Conservation (phyloP, 1,140 invertebrate genomes). For the Coelopa frigida region DNA sequence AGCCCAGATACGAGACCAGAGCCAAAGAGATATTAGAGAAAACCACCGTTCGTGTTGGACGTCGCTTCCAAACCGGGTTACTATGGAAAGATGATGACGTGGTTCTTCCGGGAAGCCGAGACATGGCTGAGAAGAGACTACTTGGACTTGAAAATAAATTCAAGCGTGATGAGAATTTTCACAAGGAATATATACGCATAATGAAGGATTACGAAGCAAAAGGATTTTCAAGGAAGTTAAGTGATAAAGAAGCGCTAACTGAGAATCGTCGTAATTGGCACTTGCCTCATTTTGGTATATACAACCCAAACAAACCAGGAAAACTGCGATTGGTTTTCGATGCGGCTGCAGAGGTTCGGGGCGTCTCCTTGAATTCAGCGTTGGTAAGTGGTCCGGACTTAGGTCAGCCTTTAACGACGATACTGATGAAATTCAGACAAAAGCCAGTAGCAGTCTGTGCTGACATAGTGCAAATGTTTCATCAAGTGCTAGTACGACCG, state of each 20-base stretch:
- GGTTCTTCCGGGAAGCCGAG: constrained; percentile 9
- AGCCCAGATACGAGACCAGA: too few species aligned
- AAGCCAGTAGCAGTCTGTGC: constrained; percentile 19
- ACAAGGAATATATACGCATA: constrained; percentile 9
- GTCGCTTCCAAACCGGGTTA: constrained; percentile 15
- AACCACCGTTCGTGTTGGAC: neutral
- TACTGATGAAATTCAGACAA: constrained; percentile 33
- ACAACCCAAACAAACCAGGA: constrained; percentile 24
- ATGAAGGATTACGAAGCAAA: constrained; percentile 17
- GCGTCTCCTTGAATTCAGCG: neutral
- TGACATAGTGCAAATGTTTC: constrained; percentile 43
- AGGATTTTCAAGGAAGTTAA: constrained; percentile 15
- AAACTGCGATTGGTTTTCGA: constrained; percentile 32
- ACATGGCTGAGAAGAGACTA: constrained; percentile 6
- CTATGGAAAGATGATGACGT: constrained; percentile 15
- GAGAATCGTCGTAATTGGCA: constrained; percentile 22
- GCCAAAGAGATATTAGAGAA: constrained; percentile 6
- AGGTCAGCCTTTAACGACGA: constrained; percentile 12
- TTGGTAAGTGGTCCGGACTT: constrained; percentile 24
- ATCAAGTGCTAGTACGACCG: constrained; percentile 2
- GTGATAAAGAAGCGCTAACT: neutral
- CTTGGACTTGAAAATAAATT: constrained; percentile 11
- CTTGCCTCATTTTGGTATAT: constrained; percentile 28
- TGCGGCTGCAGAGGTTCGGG: constrained; percentile 18
- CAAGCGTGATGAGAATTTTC: constrained; percentile 7